Evolutionary conservation across 2,888 invertebrate genomes (phyloP).

Genomic region (Leptopilina myrica): DNA sequence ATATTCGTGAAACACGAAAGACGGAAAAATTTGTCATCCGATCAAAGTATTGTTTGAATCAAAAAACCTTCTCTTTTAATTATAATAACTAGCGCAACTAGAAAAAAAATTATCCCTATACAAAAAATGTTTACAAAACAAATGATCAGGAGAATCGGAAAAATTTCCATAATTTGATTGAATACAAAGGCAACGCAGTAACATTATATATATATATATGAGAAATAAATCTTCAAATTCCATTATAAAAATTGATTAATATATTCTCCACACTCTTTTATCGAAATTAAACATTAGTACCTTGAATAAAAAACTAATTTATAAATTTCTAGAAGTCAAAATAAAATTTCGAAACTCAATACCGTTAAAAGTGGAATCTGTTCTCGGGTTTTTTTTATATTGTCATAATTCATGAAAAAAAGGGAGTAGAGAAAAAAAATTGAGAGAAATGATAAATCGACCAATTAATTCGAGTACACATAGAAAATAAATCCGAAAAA

Average conservation of each 20-base stretch:
- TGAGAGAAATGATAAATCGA: slow-evolving; percentile 13
- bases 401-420: background rate
- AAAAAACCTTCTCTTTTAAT: too few relatives aligned
- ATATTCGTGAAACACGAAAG: too few relatives aligned
- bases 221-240: background rate
- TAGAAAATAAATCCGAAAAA: background rate
- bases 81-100: too few relatives aligned
- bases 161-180: too few relatives aligned
- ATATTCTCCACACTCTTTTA: too few relatives aligned
- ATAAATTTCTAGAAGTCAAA: background rate
- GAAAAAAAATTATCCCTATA: too few relatives aligned
- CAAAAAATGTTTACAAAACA: too few relatives aligned
- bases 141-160: too few relatives aligned
- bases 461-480: slow-evolving; percentile 27
- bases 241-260: too few relatives aligned
- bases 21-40: too few relatives aligned
- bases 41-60: too few relatives aligned
- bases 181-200: background rate
- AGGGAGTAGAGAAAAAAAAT: background rate
- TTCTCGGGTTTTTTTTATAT: background rate
- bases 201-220: background rate
- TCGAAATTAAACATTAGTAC: background rate
- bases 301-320: slow-evolving; percentile 3
- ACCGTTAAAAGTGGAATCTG: background rate
- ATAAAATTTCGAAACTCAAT: background rate